Evolutionary conservation across 2,113 vertebrate species (phyloP).

Genomic region (Tauraco erythrolophus): DNA sequence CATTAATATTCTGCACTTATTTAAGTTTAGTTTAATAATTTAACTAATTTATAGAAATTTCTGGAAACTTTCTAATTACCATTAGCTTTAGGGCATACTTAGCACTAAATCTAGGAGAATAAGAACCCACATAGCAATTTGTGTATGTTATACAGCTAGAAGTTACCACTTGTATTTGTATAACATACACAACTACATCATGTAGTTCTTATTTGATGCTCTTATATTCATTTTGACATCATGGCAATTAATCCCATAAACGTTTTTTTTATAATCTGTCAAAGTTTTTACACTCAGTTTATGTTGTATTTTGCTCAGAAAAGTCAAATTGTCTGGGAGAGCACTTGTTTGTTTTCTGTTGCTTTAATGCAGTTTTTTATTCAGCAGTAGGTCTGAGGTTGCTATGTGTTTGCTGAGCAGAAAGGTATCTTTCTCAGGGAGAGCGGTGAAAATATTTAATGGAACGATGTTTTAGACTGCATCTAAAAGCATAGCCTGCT

Average conservation of each 20-base stretch:
- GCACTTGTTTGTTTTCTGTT: neutral
- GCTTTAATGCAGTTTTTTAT: neutral
- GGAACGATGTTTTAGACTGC: neutral
- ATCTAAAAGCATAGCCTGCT: neutral
- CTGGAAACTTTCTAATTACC: neutral
- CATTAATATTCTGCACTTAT: neutral
- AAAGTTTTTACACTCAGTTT: neutral
- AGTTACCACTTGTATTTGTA: neutral
- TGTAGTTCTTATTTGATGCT: neutral
- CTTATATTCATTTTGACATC: neutral
- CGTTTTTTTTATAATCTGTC: neutral
- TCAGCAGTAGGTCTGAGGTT: neutral
- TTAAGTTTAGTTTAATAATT: neutral
- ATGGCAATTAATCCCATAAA: neutral
- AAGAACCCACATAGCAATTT: neutral
- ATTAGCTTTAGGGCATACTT: neutral
- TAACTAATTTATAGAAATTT: neutral
- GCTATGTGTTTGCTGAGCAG: neutral
- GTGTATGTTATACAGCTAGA: neutral
- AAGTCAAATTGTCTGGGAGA: neutral
- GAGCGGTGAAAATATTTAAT: neutral
- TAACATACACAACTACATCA: neutral
- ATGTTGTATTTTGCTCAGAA: neutral
- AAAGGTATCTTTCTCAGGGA: neutral
- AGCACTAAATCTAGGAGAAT: neutral